phyloP scores from a whole-genome alignment of 2,797 vertebrate genomes.

The Paratrypauchen microcephalus region DNA sequence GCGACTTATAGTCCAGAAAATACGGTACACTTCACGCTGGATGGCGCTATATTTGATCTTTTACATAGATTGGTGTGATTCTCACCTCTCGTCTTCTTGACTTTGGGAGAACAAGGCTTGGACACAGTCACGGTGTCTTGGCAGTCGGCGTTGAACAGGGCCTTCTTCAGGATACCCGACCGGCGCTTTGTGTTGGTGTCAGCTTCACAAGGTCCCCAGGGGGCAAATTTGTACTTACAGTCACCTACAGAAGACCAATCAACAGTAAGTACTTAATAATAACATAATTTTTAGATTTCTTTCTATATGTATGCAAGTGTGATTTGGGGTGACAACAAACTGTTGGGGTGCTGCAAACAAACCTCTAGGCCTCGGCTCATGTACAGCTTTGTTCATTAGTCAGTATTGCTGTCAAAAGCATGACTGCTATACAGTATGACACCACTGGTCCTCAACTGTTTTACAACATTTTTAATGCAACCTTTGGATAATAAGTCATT shows the following conservation, averaged over 20 bases:
- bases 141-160: slow-evolving; percentile 89
- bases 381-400: background rate
- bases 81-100: slow-evolving; percentile 71
- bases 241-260: slow-evolving; percentile 76
- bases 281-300: background rate
- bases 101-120: slow-evolving; percentile 88
- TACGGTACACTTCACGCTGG: too few species aligned
- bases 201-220: slow-evolving; percentile 85
- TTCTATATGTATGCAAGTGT: background rate
- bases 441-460: too few species aligned
- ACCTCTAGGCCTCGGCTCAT: background rate
- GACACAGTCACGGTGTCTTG: slow-evolving; percentile 85
- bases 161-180: slow-evolving; percentile 87
- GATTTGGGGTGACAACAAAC: background rate
- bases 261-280: background rate
- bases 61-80: background rate
- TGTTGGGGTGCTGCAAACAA: too few species aligned
- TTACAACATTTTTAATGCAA: too few species aligned
- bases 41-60: background rate
- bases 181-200: slow-evolving; percentile 83
- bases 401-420: too few species aligned
- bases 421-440: too few species aligned
- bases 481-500: too few species aligned
- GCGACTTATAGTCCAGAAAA: too few species aligned
- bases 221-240: slow-evolving; percentile 93